Evolutionary conservation across 2,797 vertebrate genomes (phyloP), one percentile per base, ranked within the genome.

Genomic region (Lacerta viridis): DNA sequence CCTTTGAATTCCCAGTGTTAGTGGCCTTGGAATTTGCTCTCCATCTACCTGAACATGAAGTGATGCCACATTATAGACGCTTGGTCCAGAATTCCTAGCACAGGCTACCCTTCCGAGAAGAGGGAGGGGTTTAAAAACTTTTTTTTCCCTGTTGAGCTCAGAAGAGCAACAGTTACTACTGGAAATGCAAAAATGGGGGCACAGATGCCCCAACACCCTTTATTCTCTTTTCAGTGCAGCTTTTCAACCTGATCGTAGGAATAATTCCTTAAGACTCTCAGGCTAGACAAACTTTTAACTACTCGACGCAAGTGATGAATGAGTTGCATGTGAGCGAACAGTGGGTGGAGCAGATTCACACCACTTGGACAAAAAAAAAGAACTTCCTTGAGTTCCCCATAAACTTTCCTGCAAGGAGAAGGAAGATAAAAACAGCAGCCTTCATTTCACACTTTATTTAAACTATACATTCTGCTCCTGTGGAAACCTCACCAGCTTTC

Each of bases 21-120:
- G 99, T 99, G 96, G 99, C 99, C 86, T 97, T 99, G 94, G 99
- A 99, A 96, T 99, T 99, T 92, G 99, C 99, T 87, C 98, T 99
- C 83, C 99, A 99, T 93, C 97, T 99, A 64, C 98, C 98, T 0
- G 99, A 99, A 91, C 98, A 99, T 0, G 99, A 99, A 93, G 97
- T 99, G 96, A 98, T 99, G 98, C 99, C 99, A 0, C 99, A 99
- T 96, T 99, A 99, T 96, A 98, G 99, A 98, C 98, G 99, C 88
- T 95, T 99, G 95, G 96, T 98, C 91, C 99, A 99, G 96, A 97
- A 97, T 92, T 99, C 98, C 98, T 99, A 99, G 98, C 98, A 68
- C 96, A 92, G 95, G 98, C 97, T 96, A 93, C 91, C 95, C 96
- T 71, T 96, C 93, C 10, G 94, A 95, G 96, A 95, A 95, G 91